These are phyloP conservation scores for Cotesia typhae DNA, from an alignment of 1,140 invertebrate genomes.

Conservation along the genomic window DNA sequence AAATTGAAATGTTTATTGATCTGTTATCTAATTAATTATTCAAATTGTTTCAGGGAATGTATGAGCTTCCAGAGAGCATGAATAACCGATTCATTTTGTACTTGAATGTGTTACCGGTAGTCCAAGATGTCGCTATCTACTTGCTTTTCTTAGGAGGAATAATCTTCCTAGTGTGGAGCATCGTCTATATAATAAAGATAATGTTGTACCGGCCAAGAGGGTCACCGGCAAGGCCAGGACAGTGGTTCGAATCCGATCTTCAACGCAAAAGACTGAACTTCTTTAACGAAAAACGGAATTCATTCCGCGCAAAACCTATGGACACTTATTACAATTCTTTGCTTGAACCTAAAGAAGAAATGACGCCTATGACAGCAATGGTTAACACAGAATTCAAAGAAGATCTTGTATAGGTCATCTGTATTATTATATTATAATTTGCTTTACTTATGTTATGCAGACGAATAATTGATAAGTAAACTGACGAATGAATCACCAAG, in stretches of 20 bases:
- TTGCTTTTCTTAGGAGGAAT: slow-evolving; percentile 67
- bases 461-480: too few species aligned
- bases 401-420: slow-evolving; percentile 49
- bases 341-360: slow-evolving; percentile 52
- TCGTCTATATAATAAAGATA: slow-evolving; percentile 61
- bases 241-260: slow-evolving; percentile 56
- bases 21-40: slow-evolving; percentile 17
- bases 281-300: slow-evolving; percentile 51
- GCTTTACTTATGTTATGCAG: too few species aligned
- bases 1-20: too few species aligned
- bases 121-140: slow-evolving; percentile 70
- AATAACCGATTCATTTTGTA: slow-evolving; percentile 76
- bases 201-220: slow-evolving; percentile 52
- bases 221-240: slow-evolving; percentile 26
- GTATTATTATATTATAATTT: too few species aligned
- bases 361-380: slow-evolving; percentile 34
- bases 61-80: slow-evolving; percentile 70
- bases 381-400: slow-evolving; percentile 50
- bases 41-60: slow-evolving; percentile 72
- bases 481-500: too few species aligned
- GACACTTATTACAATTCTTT: slow-evolving; percentile 63
- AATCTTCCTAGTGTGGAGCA: slow-evolving; percentile 63
- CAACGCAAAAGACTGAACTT: slow-evolving; percentile 51
- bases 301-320: slow-evolving; percentile 53
- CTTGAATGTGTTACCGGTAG: slow-evolving; percentile 73